Evolutionary conservation across 2,113 vertebrate genomes (phyloP).

Genomic region (Chinchilla lanigera): DNA sequence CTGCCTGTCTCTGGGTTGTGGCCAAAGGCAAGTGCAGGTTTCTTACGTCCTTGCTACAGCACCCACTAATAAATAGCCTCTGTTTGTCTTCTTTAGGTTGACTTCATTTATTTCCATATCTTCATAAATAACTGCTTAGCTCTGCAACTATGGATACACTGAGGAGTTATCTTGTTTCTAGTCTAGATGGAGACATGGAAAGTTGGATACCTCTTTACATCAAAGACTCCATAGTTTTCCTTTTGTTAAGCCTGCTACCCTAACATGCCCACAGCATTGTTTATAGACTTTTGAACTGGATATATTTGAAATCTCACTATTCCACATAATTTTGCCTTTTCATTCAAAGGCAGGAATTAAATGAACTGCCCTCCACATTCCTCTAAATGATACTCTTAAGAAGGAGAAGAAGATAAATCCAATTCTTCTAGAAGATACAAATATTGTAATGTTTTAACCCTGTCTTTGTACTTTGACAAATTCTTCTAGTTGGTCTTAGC

Average conservation of each 20-base stretch:
- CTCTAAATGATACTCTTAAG: neutral
- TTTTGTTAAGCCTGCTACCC: neutral
- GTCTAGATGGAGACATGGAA: slow-evolving; percentile 20
- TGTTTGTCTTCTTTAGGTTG: neutral
- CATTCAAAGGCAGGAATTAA: neutral
- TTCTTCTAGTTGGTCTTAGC: neutral
- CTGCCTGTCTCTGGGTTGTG: neutral
- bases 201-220: neutral
- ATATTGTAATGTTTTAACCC: neutral
- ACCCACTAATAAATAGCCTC: neutral
- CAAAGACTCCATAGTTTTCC: neutral
- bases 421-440: neutral
- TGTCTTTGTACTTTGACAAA: neutral
- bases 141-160: neutral
- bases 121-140: slow-evolving; percentile 39
- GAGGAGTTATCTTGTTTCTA: neutral
- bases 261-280: neutral
- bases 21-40: slow-evolving; percentile 13
- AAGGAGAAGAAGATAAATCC: neutral
- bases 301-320: neutral
- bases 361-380: neutral
- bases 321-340: slow-evolving; percentile 10
- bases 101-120: slow-evolving; percentile 52
- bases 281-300: slow-evolving; percentile 22
- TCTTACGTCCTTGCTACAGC: neutral